Evolutionary conservation across 2,888 invertebrate species (phyloP), one percentile per base, ranked within the genome.

Genomic region (Lysandra coridon): DNA sequence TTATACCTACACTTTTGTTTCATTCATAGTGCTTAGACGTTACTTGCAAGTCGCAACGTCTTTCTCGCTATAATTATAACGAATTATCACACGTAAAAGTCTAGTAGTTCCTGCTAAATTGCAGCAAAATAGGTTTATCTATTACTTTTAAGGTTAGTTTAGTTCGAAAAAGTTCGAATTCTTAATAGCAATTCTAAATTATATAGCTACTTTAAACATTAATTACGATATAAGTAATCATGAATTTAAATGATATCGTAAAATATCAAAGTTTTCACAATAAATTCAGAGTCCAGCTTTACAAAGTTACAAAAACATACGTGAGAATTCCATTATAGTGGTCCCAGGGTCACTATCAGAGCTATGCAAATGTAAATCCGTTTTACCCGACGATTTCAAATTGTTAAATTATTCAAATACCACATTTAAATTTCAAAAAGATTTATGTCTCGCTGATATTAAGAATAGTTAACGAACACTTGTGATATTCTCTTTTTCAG

Each of bases 381-480:
- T 80, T 78, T 80, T 81, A 78, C 81, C 80, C 83, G 80, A 81
- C 87, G 87, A 86, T 87, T 87, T 84, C 85, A 88, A 89, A 89
- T 88, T 85, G 88, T 86, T 87, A 87, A 89, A 89, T 90, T 90
- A 89, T 90, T 89, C 87, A 89, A 88, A 89, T 88, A 86, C 83
- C 85, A 86, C 87, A 85, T 88, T 88, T 88, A 86, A 86, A 87
- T 84, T 86, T 88, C 86, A 86, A 86, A 84, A 84, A 83, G 86
- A 87, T 88, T 88, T 87, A 80, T 81, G 81, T 60, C 80, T 76
- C 62, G 78, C 62, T 81, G 75, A 80, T 80, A 77, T 80, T 81
- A 37, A 80, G 53, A 79, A 60, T 62, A 77, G 73, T 78, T 79
- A 73, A 78, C 53, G 73, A 73, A 73, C 17, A 53, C 69, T 78